Evolutionary conservation across 2,797 vertebrate genomes (phyloP), one percentile per base, ranked within the genome.

Genomic region (Pseudomugil gertrudae): DNA sequence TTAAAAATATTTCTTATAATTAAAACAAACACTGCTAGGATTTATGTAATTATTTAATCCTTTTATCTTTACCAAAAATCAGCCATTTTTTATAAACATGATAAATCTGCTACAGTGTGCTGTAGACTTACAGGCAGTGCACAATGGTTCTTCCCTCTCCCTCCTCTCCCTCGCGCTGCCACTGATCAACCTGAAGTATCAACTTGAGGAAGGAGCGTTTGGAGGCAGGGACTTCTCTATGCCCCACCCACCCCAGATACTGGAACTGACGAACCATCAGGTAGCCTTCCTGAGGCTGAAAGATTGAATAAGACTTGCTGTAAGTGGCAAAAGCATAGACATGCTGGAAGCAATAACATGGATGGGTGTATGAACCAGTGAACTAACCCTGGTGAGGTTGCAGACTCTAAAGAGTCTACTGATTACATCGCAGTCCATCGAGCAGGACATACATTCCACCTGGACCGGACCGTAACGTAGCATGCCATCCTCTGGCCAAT

Each of bases 201-300:
- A 99, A 92, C 80, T 99, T 98, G 84, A 99, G 89, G 93, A 99
- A 99, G 14, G 97, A 99, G 63, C 98, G 95, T 65, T 99, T 99
- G 92, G 98, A 99, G 75, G 95, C 94, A 14, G 98, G 98, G 19
- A 99, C 94, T 72, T 99, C 98, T 86, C 98, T 94, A 71, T 98
- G 97, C 64, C 96, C 95, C 40, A 95, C 95, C 98, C 98, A 99
- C 14, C 98, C 97, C 69, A 99, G 92, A 74, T 99, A 99, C 88
- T 99, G 98, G 90, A 99, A 99, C 82, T 99, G 98, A 63, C 97
- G 95, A 4, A 98, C 97, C 98, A 99, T 99, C 87, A 99, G 90
- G 88, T 99, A 99, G 33, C 98, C 98, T 82, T 99, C 98, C 87
- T 99, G 98, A 10, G 98, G 98, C 98, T 99, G 79, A 45, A 1